phyloP scores from a whole-genome alignment of 2,113 vertebrate genomes.

The Cynoglossus semilaevis region DNA sequence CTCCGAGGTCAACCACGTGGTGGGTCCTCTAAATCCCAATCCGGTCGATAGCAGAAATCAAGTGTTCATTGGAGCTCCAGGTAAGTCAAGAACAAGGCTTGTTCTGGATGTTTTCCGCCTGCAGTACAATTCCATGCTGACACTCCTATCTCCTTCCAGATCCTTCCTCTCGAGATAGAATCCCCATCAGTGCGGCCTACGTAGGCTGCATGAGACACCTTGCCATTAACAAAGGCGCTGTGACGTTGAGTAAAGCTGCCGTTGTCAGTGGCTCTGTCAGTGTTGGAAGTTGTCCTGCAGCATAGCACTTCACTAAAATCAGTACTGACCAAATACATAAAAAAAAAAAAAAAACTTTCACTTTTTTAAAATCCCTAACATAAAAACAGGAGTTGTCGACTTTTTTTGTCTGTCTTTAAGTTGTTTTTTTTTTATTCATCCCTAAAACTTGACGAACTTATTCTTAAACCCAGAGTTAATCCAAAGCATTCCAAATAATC shows the following conservation, averaged over 20 bases:
- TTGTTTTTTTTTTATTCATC: neutral
- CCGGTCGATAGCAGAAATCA: slow-evolving; percentile 77
- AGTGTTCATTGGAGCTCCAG: slow-evolving; percentile 91
- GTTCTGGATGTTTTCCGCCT: neutral
- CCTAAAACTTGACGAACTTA: too few relatives aligned
- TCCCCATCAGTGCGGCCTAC: slow-evolving; percentile 79
- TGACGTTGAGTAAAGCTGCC: slow-evolving; percentile 86
- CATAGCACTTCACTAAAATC: slow-evolving; percentile 58
- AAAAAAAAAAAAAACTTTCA: too few relatives aligned
- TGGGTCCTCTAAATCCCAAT: slow-evolving; percentile 80
- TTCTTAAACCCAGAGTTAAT: too few relatives aligned
- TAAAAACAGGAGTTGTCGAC: slow-evolving; percentile 5
- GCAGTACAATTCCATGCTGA: too few relatives aligned
- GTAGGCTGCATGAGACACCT: slow-evolving; percentile 91
- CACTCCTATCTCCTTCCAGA: slow-evolving; percentile 64
- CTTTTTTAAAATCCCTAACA: slow-evolving; percentile 6
- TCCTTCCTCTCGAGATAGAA: slow-evolving; percentile 76
- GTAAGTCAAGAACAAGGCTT: slow-evolving; percentile 62
- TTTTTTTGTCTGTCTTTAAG: slow-evolving; percentile 1
- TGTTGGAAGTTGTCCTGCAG: slow-evolving; percentile 86
- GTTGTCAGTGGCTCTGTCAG: slow-evolving; percentile 88
- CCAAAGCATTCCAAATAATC: too few relatives aligned
- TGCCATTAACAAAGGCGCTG: slow-evolving; percentile 80
- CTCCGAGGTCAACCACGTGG: slow-evolving; percentile 88
- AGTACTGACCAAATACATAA: slow-evolving; percentile 44